Conservation (phyloP, 2,888 invertebrate species). For the Tiliacea aurago region DNA sequence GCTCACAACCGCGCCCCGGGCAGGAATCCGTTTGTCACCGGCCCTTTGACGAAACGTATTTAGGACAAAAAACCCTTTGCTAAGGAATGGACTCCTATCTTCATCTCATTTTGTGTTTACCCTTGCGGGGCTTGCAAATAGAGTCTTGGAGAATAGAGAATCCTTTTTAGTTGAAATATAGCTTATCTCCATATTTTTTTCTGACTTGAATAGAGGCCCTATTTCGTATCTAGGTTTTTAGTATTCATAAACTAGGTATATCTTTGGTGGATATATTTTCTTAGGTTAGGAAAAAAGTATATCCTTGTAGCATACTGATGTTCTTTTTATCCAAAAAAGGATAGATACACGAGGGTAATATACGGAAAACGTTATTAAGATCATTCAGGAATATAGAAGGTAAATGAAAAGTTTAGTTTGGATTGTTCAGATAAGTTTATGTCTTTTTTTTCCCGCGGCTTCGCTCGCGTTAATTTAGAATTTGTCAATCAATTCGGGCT, state of each 20-base stretch:
- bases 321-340: not conserved
- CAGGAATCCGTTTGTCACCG: constrained; percentile 84
- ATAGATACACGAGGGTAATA: not conserved
- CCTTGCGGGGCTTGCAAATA: constrained; percentile 75
- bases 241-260: constrained; percentile 27
- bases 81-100: constrained; percentile 77
- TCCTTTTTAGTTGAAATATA: constrained; percentile 56
- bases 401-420: not conserved
- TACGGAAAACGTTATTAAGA: not conserved
- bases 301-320: not conserved
- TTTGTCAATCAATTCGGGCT: too few relatives aligned
- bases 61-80: constrained; percentile 81
- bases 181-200: constrained; percentile 51
- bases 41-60: constrained; percentile 84
- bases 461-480: too few relatives aligned
- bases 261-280: not conserved
- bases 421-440: not conserved
- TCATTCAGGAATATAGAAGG: not conserved
- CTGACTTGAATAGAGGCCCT: not conserved
- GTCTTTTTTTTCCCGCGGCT: too few relatives aligned
- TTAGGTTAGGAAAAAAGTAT: not conserved
- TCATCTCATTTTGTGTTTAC: constrained; percentile 81
- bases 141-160: constrained; percentile 56
- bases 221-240: constrained; percentile 21
- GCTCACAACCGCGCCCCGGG: constrained; percentile 74